A percentile compares a stretch with the other conserved stretches of the same genome.
Evolutionary conservation across 1,140 invertebrate genomes (phyloP).

Genomic region (Hylyphantes graminicola): DNA sequence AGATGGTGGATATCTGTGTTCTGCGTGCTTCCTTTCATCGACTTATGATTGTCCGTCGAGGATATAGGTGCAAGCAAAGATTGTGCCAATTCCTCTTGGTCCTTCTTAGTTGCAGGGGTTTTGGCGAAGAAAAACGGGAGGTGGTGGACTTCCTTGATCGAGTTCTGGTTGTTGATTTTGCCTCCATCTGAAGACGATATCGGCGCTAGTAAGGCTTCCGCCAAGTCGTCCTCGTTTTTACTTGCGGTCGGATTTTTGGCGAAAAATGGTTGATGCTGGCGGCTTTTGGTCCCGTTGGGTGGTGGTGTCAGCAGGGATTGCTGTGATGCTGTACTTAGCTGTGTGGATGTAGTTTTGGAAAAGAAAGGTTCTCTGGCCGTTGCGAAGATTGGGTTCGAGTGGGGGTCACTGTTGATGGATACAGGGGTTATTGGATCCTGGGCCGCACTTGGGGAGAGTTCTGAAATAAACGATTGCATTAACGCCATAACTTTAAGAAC

Average conservation of each 20-base stretch:
- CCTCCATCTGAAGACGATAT: no score
- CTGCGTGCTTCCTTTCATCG: neutral
- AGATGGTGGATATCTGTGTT: no score
- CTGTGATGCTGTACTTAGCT: neutral
- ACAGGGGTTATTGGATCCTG: constrained; percentile 76
- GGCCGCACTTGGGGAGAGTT: constrained; percentile 87
- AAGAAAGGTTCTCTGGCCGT: constrained; percentile 16
- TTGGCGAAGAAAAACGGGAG: neutral
- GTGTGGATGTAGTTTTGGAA: neutral
- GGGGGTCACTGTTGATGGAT: neutral
- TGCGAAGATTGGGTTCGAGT: neutral
- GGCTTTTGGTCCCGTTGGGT: neutral
- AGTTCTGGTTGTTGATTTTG: no score
- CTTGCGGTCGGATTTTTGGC: no score
- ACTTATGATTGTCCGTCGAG: neutral
- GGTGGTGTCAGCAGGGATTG: neutral
- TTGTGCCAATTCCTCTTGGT: neutral
- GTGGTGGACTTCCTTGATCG: no score
- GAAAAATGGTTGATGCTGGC: no score
- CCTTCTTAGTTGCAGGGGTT: neutral
- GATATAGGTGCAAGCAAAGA: neutral
- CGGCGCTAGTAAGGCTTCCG: no score
- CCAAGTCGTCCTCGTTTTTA: no score
- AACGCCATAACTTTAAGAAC: neutral
- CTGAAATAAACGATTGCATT: constrained; percentile 66